Evolutionary conservation across 1,140 invertebrate genomes (phyloP).

Genomic region (Musca domestica): DNA sequence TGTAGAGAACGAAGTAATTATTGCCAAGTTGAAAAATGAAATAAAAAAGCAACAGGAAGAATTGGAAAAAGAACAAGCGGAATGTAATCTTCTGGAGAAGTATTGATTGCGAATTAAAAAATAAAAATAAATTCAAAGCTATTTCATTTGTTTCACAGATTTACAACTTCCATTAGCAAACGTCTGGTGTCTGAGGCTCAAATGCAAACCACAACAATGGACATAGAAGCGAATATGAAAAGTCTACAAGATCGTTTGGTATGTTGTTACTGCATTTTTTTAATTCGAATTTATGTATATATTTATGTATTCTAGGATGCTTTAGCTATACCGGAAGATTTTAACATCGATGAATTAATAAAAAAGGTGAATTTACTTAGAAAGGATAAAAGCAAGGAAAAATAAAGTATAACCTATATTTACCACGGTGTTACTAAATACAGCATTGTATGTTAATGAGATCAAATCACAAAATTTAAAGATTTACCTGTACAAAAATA

Average conservation of each 20-base stretch:
- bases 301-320: conserved; percentile 17
- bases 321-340: conserved; percentile 33
- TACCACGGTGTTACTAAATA: too few species aligned
- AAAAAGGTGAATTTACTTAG: conserved; percentile 37
- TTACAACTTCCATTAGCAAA: conserved; percentile 28
- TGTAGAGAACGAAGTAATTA: conserved; percentile 34
- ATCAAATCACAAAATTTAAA: too few species aligned
- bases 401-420: too few species aligned
- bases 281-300: too few species aligned
- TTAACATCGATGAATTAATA: conserved; percentile 40
- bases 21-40: conserved; percentile 25
- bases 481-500: too few species aligned
- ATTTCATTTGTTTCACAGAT: conserved; percentile 26
- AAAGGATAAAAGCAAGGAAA: conserved; percentile 18
- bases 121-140: neutral
- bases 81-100: conserved; percentile 31
- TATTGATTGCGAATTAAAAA: conserved; percentile 5
- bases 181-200: conserved; percentile 30
- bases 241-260: conserved; percentile 32
- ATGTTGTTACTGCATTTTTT: neutral
- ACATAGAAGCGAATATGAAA: conserved; percentile 28
- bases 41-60: conserved; percentile 31
- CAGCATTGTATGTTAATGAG: too few species aligned
- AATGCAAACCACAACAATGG: conserved; percentile 26
- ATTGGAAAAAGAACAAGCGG: conserved; percentile 26